These are phyloP conservation scores for Podotricha telesiphe DNA, from an alignment of 2,888 invertebrate species.

Conservation along the genomic window DNA sequence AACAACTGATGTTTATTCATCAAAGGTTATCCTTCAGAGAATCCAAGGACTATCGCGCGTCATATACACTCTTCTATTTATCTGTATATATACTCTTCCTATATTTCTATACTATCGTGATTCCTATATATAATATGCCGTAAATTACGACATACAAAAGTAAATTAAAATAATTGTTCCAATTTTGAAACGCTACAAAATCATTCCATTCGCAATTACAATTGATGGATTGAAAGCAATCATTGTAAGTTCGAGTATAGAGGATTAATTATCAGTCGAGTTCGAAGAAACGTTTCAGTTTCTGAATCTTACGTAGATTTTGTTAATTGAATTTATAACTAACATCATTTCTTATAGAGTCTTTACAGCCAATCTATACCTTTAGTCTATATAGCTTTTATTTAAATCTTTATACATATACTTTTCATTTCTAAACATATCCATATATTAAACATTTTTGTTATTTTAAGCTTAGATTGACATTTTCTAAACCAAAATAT, in stretches of 20 bases:
- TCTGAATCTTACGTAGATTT: conserved; percentile 3
- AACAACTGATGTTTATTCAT: too few species aligned
- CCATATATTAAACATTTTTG: too few species aligned
- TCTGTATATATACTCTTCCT: too few species aligned
- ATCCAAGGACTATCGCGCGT: too few species aligned
- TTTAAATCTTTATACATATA: too few species aligned
- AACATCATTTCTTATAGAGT: not conserved
- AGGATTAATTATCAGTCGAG: conserved; percentile 13
- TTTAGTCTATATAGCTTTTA: too few species aligned
- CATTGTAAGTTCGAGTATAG: conserved; percentile 6
- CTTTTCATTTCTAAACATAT: too few species aligned
- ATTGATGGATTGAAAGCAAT: conserved; percentile 10
- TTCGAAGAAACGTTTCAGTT: conserved; percentile 12
- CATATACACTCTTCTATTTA: too few species aligned
- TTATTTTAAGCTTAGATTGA: not conserved
- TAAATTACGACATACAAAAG: not conserved
- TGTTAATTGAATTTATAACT: conserved; percentile 1
- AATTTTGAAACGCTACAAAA: not conserved
- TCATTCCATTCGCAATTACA: conserved; percentile 9
- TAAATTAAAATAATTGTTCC: not conserved
- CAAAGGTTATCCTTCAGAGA: too few species aligned
- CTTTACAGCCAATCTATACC: too few species aligned
- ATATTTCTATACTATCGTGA: too few species aligned
- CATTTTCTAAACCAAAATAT: not conserved
- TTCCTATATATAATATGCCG: too few species aligned